Evolutionary conservation across 2,113 vertebrate genomes (phyloP), one percentile per base, ranked within the genome.

Genomic region (Amazona guildingii): DNA sequence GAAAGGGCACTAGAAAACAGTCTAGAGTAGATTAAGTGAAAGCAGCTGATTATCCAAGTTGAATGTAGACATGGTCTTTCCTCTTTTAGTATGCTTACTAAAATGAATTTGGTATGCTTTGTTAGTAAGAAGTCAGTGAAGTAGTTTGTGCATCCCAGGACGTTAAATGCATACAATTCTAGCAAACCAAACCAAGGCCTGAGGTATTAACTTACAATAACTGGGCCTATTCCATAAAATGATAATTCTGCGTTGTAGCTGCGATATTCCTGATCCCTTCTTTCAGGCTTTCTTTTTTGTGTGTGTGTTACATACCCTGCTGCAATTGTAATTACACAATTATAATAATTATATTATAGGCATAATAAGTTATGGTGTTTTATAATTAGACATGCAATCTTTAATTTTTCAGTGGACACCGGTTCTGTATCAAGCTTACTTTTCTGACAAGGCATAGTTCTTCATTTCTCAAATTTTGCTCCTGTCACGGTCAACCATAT

Each of bases 381-480:
- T 95, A 62, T 93, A 96, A 97, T 96, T 96, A 96, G 91, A 76
- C 48, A 66, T 70, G 80, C 96, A 97, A 97, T 96, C 81, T 98
- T 69, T 87, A 96, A 92, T 95, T 98, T 96, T 93, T 87, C 89
- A 87, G 86, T 69, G 79, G 94, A 73, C 61, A 77, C 54, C 55
- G 76, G 12, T 93, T 93, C 83, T 87, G 35, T 92, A 83, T 93
- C 75, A 77, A 97, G 86, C 92, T 96, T 88, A 86, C 88, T 79
- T 82, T 57, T 83, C 79, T 62, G 93, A 83, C 84, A 94, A 93
- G 69, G 77, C 69, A 28, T 66, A 49, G 23, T 80, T 77, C 83
- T 94, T 94, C 1, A 37, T 41, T 61, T 51, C 87, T 94, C 69
- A 86, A 43, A 70, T 59, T 86, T 96, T 84, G 88, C 37, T 83